Base-by-base conservation (phyloP, 2,888 invertebrate species). In the Cabera pusaria region DNA sequence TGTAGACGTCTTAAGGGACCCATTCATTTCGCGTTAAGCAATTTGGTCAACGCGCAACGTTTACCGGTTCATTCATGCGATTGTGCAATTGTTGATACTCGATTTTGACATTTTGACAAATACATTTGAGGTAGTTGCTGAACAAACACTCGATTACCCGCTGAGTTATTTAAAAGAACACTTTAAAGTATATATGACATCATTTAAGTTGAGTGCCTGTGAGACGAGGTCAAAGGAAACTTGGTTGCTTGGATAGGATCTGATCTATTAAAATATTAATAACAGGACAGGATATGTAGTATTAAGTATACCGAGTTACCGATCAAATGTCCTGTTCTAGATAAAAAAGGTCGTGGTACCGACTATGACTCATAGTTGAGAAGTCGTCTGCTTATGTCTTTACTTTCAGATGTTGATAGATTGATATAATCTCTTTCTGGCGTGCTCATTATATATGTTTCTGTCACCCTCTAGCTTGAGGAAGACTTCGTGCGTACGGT, bases 21-120 rank as follows among this genome's bases (percentile, higher is more conserved):
- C 85, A 88, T 87, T 86, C 85, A 87, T 83, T 85, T 83, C 70
- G 80, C 77, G 72, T 88, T 84, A 78, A 82, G 85, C 82, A 87
- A 86, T 83, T 82, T 78, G 58, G 81, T 83, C 75, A 82, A 79
- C 73, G 78, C 78, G 72, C 70, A 73, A 69, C 68, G 72, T 80
- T 84, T 81, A 75, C 73, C 68, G 69, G 75, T 82, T 78, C 85
- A 86, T 86, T 87, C 85, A 86, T 77, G 57, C 58, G 60, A 59
- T 80, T 80, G 72, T 65, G 75, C 70, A 82, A 80, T 64, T 60
- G 59, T 67, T 59, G 56, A 62, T 68, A 61, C 56, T 65, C 59
- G 67, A 67, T 68, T 67, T 64, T 58, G 55, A 62, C 55, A n/a
- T n/a, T n/a, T n/a, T n/a, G n/a, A n/a, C 41, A 44, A 48, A 59